Evolutionary conservation across 2,888 invertebrate genomes (phyloP).

Genomic region (Brenthis daphne): DNA sequence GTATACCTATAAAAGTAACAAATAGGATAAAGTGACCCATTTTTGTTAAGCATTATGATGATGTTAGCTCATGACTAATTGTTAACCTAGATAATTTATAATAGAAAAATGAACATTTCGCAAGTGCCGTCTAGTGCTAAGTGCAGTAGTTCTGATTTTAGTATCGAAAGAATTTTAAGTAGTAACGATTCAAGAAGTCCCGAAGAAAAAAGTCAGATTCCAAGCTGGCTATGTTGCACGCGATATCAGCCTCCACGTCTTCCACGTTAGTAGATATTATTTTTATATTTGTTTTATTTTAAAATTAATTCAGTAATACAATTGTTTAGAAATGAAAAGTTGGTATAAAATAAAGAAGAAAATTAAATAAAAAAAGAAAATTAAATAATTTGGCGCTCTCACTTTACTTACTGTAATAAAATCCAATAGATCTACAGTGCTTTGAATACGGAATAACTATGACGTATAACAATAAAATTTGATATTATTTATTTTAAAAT

Average conservation of each 20-base stretch:
- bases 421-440: no score
- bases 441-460: no score
- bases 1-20: conserved; percentile 47
- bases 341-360: no score
- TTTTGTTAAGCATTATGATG: background rate
- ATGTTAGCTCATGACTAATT: background rate
- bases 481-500: background rate
- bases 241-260: conserved; percentile 88
- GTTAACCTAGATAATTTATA: conserved; percentile 23
- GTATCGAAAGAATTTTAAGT: conserved; percentile 83
- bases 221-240: conserved; percentile 87
- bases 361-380: no score
- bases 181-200: conserved; percentile 65
- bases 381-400: no score
- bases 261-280: conserved; percentile 79
- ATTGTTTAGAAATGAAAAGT: no score
- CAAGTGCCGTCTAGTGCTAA: conserved; percentile 61
- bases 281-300: no score
- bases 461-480: background rate
- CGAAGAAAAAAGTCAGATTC: conserved; percentile 48
- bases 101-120: conserved; percentile 61
- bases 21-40: conserved; percentile 19
- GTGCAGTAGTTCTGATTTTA: conserved; percentile 77
- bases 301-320: no score
- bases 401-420: no score